Base-by-base conservation (phyloP, 2,797 vertebrate genomes). In the Bovichtus diacanthus region DNA sequence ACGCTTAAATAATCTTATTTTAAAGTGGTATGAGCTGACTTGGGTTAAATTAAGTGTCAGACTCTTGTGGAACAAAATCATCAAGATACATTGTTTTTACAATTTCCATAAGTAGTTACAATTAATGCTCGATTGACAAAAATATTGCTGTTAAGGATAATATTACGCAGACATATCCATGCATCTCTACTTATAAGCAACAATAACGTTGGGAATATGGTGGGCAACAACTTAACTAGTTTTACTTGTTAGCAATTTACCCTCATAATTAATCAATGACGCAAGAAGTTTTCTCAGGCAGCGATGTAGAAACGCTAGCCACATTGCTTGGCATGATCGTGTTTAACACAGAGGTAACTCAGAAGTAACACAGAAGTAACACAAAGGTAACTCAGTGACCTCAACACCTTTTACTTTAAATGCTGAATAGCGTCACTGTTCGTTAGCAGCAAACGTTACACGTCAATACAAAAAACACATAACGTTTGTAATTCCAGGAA, bases 401-500 rank as follows among this genome's bases (percentile, higher is more conserved):
- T 34, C 34, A 34, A 39, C 34, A 36, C 21, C 13, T 27, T 6
- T 15, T 0, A 55, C 2, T 5, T 19, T 16, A 6, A 29, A 51
- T 2, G 34, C 2, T 2, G 15, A 5, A 7, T 25, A 60, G 1
- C 1, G 1, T 25, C 3, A 8, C 5, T 55, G 25, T 25, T 36
- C 3, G 18, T 31, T 15, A 49, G 19, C 9, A 23, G 25, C 6
- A 31, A 21, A 59, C 9, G 7, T 69, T 27, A 46, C 27, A 76
- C 44, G 47, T 76, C 27, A 51, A 66, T 1, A 9, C 9, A 2
- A 6, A 2, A 6, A 3, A 9, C 16, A 9, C 0, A n/a, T 8
- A 36, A 6, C 39, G 10, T 54, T n/a, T 5, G 15, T 9, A 51
- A 25, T 51, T 70, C 56, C 70, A 74, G 78, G 87, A 82, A 84